Base-by-base conservation (phyloP, 2,888 invertebrate species). In the Lydus trimaculatus region DNA sequence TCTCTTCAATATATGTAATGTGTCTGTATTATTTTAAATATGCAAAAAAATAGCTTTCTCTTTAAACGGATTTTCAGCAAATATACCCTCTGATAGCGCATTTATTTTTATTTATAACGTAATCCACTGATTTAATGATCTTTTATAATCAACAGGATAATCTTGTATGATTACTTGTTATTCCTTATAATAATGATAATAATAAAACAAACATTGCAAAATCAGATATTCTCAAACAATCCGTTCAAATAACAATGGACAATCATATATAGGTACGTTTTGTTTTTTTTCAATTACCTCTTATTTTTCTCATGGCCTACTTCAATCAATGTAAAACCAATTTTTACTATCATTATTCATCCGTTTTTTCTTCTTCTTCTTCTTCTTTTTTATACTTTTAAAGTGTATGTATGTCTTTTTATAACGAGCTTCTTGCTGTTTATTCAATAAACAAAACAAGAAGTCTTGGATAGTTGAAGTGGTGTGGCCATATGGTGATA, bases 261-360 rank as follows among this genome's bases (percentile, higher is more conserved):
- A 64, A 64, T 67, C 48, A 52, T 28, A 17, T 15, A 20, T 17
- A n/a, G n/a, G n/a, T n/a, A 25, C 15, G 20, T 31, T 28, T 33
- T 33, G 8, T 33, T 39, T 39, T n/a, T 17, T 43, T 4, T 48
- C 11, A 11, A 48, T 20, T 56, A 58, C 31, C 28, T 33, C 61
- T 65, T 2, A 43, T 58, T 25, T 64, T 64, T 67, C 67, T 36
- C 67, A 67, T 67, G 67, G 63, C 63, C 67, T 48, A 67, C 64
- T 67, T 60, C 61, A 36, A 67, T 67, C 60, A 63, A 63, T 64
- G 36, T 25, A 67, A 36, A n/a, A 39, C 62, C 23, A 25, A 36
- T 36, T 63, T 66, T 67, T 17, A 17, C n/a, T 48, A 48, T 48
- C 11, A 48, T 48, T 48, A 48, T 48, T 48, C 17, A 8, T n/a